Evolutionary conservation across 1,140 invertebrate genomes (phyloP).

Genomic region (Neotoxoptera formosana): DNA sequence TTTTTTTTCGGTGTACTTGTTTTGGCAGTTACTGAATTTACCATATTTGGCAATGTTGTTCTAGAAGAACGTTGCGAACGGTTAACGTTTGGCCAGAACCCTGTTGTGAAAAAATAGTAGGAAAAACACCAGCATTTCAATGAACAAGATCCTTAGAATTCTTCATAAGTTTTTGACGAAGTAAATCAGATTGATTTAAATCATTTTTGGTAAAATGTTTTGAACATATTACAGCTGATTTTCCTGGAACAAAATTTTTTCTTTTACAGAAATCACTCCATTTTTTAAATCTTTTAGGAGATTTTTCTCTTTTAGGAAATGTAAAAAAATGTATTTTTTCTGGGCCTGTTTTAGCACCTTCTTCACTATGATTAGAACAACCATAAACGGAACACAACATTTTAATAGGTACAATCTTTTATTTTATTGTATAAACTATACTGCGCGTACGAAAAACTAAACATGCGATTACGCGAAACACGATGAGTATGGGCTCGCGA

Average conservation of each 20-base stretch:
- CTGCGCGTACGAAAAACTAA: too few species aligned
- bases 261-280: neutral
- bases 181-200: conserved; percentile 4
- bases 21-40: neutral
- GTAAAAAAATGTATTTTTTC: conserved; percentile 17
- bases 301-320: conserved; percentile 13
- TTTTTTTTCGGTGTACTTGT: neutral
- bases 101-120: neutral
- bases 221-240: neutral
- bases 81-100: neutral
- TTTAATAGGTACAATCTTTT: neutral
- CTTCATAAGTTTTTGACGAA: neutral
- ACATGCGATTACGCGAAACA: too few species aligned
- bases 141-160: too few species aligned
- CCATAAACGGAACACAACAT: conserved; percentile 13
- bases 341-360: neutral
- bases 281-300: conserved; percentile 11
- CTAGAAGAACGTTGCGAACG: neutral
- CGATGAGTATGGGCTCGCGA: too few species aligned
- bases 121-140: neutral
- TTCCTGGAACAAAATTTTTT: neutral
- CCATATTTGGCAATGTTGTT: neutral
- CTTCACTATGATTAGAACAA: neutral
- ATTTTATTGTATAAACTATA: too few species aligned
- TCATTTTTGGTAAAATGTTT: neutral